These are phyloP conservation scores for Aldrovandia affinis DNA, from an alignment of 2,797 vertebrate genomes.

Conservation along the genomic window DNA sequence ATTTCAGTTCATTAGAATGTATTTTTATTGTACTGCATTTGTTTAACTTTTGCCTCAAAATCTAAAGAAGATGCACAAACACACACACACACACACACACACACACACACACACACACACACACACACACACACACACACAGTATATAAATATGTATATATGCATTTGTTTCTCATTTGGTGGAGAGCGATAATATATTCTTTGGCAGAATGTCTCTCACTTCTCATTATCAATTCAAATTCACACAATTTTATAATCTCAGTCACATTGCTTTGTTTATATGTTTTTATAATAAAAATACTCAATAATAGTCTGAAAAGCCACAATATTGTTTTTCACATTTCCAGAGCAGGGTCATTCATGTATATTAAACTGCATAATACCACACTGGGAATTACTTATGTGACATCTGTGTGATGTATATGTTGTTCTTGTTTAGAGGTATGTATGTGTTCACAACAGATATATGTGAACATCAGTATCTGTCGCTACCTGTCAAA, in stretches of 20 bases:
- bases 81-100: not conserved
- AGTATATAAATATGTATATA: not conserved
- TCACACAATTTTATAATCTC: not conserved
- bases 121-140: not conserved
- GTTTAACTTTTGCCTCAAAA: not conserved
- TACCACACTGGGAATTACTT: not conserved
- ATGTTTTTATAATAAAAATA: not conserved
- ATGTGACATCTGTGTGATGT: not conserved
- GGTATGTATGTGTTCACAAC: slow-evolving; percentile 50
- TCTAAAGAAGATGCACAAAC: not conserved
- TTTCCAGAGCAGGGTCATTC: not conserved
- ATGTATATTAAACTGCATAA: not conserved
- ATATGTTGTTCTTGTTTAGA: slow-evolving; percentile 7
- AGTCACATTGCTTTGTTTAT: not conserved
- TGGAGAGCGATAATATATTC: not conserved
- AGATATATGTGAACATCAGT: slow-evolving; percentile 22
- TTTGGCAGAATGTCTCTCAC: not conserved
- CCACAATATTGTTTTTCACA: slow-evolving; percentile 6
- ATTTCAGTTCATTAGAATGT: not conserved
- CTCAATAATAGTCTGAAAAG: slow-evolving; percentile 1
- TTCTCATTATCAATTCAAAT: not conserved
- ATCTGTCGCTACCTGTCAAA: slow-evolving; percentile 30
- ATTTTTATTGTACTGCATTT: not conserved
- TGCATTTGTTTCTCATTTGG: not conserved
- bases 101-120: not conserved